These are phyloP conservation scores for Aricia agestis DNA, from an alignment of 1,140 invertebrate species.

Conservation along the genomic window DNA sequence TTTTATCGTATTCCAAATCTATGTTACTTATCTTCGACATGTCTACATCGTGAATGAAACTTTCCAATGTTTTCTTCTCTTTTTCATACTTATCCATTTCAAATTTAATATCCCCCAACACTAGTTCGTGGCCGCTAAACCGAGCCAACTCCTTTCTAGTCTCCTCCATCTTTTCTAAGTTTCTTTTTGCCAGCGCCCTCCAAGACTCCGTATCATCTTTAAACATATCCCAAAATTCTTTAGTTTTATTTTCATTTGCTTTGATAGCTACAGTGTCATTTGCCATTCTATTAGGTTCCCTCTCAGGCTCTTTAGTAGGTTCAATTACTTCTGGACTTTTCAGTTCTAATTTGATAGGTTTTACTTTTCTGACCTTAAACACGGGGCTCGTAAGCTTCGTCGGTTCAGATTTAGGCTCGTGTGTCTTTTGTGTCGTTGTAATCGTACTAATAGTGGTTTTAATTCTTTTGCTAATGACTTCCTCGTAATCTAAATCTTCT, in stretches of 20 bases:
- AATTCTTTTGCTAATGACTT: slow-evolving; percentile 38
- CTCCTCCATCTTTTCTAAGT: slow-evolving; percentile 71
- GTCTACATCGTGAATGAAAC: slow-evolving; percentile 66
- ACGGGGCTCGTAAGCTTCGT: slow-evolving; percentile 44
- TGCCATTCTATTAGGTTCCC: slow-evolving; percentile 18
- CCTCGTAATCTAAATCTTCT: slow-evolving; percentile 58
- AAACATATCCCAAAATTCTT: slow-evolving; percentile 71
- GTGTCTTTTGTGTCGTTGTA: slow-evolving; percentile 35
- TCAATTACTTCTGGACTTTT: slow-evolving; percentile 33
- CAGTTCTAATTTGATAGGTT: slow-evolving; percentile 51
- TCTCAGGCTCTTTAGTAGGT: slow-evolving; percentile 29
- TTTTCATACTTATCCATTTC: slow-evolving; percentile 59
- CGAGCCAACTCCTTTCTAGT: slow-evolving; percentile 63
- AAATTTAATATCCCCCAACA: slow-evolving; percentile 55
- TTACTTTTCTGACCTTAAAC: slow-evolving; percentile 60
- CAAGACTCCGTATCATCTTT: slow-evolving; percentile 72
- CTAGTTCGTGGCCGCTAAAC: slow-evolving; percentile 68
- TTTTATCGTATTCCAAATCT: slow-evolving; percentile 65
- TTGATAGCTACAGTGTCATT: slow-evolving; percentile 6
- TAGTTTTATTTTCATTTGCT: slow-evolving; percentile 36
- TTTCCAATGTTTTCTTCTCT: slow-evolving; percentile 57
- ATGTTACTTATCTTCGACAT: slow-evolving; percentile 57
- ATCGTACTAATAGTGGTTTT: slow-evolving; percentile 40
- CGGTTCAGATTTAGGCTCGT: slow-evolving; percentile 38
- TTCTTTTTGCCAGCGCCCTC: slow-evolving; percentile 68